These are phyloP conservation scores for Conomelus anceps DNA, from an alignment of 2,888 invertebrate species.

Conservation along the genomic window DNA sequence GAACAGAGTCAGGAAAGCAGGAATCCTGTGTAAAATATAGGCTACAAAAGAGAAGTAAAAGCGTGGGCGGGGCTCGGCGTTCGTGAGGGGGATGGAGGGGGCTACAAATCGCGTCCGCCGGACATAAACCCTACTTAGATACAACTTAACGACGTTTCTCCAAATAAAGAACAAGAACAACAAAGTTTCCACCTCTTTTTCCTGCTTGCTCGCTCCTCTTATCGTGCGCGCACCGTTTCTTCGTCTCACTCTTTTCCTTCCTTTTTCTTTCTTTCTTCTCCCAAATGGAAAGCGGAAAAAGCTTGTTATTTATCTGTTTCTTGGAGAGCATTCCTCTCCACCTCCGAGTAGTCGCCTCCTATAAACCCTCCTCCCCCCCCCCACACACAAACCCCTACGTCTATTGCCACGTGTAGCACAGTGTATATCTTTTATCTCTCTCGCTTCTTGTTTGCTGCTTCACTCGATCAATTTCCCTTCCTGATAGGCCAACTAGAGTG, in stretches of 20 bases:
- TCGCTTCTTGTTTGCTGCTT: not conserved
- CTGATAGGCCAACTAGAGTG: not conserved
- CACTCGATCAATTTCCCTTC: not conserved
- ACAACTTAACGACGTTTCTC: conserved; percentile 26
- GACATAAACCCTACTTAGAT: conserved; percentile 25
- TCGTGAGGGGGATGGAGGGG: not conserved
- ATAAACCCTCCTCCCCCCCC: no score
- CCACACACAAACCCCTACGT: no score
- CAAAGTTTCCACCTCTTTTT: conserved; percentile 21
- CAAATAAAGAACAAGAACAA: conserved; percentile 22
- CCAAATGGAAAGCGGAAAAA: conserved; percentile 26
- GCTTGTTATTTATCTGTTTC: conserved; percentile 23
- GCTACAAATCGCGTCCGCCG: conserved; percentile 29
- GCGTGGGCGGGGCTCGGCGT: conserved; percentile 20
- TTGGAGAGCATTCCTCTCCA: conserved; percentile 2
- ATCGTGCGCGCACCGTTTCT: not conserved
- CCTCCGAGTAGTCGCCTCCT: not conserved
- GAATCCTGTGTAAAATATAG: conserved; percentile 23
- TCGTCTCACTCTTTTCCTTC: not conserved
- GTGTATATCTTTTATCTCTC: no score
- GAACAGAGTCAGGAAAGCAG: not conserved
- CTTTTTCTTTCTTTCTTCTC: conserved; percentile 15
- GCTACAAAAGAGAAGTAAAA: conserved; percentile 15
- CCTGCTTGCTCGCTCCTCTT: not conserved
- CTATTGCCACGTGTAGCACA: not conserved